Conservation (phyloP, 2,888 invertebrate species). For the Drosophila cracens region DNA sequence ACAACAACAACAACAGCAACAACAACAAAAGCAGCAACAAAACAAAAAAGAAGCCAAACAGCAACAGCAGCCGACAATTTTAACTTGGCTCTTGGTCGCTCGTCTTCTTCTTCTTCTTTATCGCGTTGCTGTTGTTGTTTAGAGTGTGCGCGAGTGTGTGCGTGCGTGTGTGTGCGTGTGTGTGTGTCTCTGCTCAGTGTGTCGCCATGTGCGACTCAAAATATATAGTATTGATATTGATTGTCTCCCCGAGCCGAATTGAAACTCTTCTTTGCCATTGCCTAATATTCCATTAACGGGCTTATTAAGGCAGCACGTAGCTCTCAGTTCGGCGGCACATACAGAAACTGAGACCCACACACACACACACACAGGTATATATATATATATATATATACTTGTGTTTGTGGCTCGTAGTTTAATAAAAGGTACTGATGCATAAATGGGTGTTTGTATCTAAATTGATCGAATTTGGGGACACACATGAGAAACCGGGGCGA, state of each 20-base stretch:
- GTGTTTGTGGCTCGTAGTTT: constrained; percentile 57
- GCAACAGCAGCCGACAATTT: constrained; percentile 35
- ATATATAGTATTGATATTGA: constrained; percentile 62
- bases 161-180: neutral
- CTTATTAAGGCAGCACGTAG: constrained; percentile 79
- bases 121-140: neutral
- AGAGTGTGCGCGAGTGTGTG: neutral
- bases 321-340: constrained; percentile 39
- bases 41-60: constrained; percentile 14
- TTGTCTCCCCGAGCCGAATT: constrained; percentile 52
- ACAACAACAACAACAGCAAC: constrained; percentile 10
- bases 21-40: constrained; percentile 10
- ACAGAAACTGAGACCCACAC: constrained; percentile 56
- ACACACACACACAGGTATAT: constrained; percentile 18
- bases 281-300: constrained; percentile 80
- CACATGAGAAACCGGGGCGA: constrained; percentile 60
- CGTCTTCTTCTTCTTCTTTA: constrained; percentile 7
- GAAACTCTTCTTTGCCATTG: constrained; percentile 73
- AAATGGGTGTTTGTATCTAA: constrained; percentile 82
- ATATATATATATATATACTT: neutral
- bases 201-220: constrained; percentile 64
- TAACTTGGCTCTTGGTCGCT: constrained; percentile 31
- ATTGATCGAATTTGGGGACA: constrained; percentile 81
- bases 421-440: constrained; percentile 81
- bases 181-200: constrained; percentile 46